Evolutionary conservation across 1,140 invertebrate species (phyloP).

Genomic region (Agrilus planipennis): DNA sequence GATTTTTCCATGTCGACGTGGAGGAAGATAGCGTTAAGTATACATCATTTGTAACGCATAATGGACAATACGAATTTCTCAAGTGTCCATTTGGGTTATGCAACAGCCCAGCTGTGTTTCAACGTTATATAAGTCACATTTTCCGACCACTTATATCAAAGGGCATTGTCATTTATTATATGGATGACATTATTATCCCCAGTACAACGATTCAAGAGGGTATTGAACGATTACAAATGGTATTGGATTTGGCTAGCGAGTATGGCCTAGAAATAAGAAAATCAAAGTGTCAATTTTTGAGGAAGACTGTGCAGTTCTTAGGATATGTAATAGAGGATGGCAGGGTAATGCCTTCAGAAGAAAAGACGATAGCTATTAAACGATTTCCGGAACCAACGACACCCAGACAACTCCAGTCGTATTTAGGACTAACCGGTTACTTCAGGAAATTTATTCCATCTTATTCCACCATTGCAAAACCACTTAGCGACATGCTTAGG

Average conservation of each 20-base stretch:
- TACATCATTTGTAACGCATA: slow-evolving; percentile 32
- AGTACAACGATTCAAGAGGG: slow-evolving; percentile 14
- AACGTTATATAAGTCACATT: slow-evolving; percentile 19
- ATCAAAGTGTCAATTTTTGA: slow-evolving; percentile 11
- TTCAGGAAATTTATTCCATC: slow-evolving; percentile 21
- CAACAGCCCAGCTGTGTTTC: slow-evolving; percentile 25
- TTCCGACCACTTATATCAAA: slow-evolving; percentile 18
- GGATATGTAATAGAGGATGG: slow-evolving; percentile 3
- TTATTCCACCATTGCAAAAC: slow-evolving; percentile 15
- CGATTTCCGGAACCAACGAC: slow-evolving; percentile 10
- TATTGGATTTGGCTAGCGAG: slow-evolving; percentile 10
- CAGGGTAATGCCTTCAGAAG: slow-evolving; percentile 7
- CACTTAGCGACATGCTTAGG: slow-evolving; percentile 11
- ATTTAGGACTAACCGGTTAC: slow-evolving; percentile 22
- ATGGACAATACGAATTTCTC: slow-evolving; percentile 33
- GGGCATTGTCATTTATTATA: slow-evolving; percentile 17
- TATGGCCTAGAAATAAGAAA: slow-evolving; percentile 6
- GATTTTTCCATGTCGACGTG: slow-evolving; percentile 26
- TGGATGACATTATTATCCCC: slow-evolving; percentile 20
- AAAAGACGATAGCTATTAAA: slow-evolving; percentile 7
- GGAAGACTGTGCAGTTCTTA: slow-evolving; percentile 7
- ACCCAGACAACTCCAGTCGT: slow-evolving; percentile 18
- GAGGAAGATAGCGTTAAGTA: slow-evolving; percentile 22
- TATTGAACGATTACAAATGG: slow-evolving; percentile 12
- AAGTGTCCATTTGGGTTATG: slow-evolving; percentile 32